phyloP scores from a whole-genome alignment of 2,888 invertebrate genomes.

The Aspidapion aeneum region DNA sequence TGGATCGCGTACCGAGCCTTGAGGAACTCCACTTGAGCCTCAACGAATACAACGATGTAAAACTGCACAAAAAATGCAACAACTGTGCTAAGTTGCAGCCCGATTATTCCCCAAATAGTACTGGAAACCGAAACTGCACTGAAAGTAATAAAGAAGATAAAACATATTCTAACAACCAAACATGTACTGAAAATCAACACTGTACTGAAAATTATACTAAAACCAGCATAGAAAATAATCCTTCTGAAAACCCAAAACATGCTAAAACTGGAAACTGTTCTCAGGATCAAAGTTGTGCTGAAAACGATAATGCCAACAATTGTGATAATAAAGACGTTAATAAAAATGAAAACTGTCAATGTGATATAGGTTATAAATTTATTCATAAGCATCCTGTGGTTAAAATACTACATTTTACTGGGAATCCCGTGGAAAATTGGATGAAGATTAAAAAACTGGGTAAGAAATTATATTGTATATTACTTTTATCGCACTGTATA shows the following conservation, averaged over 20 bases:
- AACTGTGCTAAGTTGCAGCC: too few relatives aligned
- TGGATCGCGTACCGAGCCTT: conserved; percentile 72
- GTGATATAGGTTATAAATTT: conserved; percentile 22
- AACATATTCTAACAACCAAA: background rate
- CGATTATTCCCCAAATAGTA: conserved; percentile 29
- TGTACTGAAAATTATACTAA: background rate
- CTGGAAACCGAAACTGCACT: background rate
- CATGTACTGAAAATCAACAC: background rate
- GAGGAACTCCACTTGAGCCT: conserved; percentile 91
- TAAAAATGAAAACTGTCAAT: conserved; percentile 36
- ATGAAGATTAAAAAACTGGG: conserved; percentile 71
- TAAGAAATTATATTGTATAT: too few relatives aligned
- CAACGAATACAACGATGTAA: conserved; percentile 79
- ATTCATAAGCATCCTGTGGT: conserved; percentile 59
- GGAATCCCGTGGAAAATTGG: conserved; percentile 85
- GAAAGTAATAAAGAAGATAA: background rate
- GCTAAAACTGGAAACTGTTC: background rate
- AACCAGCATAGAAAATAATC: background rate
- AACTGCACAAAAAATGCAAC: conserved; percentile 53
- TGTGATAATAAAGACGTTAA: conserved; percentile 15
- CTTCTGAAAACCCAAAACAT: too few relatives aligned
- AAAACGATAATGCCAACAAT: conserved; percentile 24
- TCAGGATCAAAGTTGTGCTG: conserved; percentile 10
- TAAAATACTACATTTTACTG: conserved; percentile 81
- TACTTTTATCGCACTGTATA: too few relatives aligned